Conservation (phyloP, 2,113 vertebrate species). For the Myocastor coypus region DNA sequence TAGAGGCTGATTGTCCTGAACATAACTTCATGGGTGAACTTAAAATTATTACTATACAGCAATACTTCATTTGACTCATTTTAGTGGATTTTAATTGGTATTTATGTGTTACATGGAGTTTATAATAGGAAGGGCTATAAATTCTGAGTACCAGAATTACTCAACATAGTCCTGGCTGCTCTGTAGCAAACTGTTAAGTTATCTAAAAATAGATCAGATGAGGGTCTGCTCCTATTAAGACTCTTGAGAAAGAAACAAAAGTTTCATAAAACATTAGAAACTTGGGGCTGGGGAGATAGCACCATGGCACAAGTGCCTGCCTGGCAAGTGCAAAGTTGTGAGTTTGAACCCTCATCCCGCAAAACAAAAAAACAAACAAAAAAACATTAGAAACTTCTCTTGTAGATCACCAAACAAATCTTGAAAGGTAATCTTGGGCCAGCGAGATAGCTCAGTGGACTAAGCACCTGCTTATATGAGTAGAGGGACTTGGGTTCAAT, state of each 20-base stretch:
- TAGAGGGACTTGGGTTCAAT: too few species aligned
- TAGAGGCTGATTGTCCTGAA: not conserved
- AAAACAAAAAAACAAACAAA: too few species aligned
- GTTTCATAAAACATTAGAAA: conserved; percentile 10
- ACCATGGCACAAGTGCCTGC: too few species aligned
- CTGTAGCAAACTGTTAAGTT: not conserved
- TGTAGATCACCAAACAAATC: conserved; percentile 1
- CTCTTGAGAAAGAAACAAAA: not conserved
- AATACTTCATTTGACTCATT: conserved; percentile 62
- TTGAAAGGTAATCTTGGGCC: not conserved
- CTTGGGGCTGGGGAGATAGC: too few species aligned
- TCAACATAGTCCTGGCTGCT: conserved; percentile 33
- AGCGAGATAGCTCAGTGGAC: too few species aligned
- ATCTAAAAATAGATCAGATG: not conserved
- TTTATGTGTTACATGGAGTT: conserved; percentile 62
- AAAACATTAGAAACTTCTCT: not conserved
- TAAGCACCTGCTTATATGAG: too few species aligned
- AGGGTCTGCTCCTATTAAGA: not conserved
- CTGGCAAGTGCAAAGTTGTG: too few species aligned
- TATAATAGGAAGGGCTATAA: conserved; percentile 52
- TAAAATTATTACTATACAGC: conserved; percentile 63
- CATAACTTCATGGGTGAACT: conserved; percentile 31
- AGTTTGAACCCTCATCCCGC: too few species aligned
- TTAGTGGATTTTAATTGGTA: conserved; percentile 56
- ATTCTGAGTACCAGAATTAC: conserved; percentile 59